phyloP scores from a whole-genome alignment of 2,113 vertebrate species.

The Marmota monax region DNA sequence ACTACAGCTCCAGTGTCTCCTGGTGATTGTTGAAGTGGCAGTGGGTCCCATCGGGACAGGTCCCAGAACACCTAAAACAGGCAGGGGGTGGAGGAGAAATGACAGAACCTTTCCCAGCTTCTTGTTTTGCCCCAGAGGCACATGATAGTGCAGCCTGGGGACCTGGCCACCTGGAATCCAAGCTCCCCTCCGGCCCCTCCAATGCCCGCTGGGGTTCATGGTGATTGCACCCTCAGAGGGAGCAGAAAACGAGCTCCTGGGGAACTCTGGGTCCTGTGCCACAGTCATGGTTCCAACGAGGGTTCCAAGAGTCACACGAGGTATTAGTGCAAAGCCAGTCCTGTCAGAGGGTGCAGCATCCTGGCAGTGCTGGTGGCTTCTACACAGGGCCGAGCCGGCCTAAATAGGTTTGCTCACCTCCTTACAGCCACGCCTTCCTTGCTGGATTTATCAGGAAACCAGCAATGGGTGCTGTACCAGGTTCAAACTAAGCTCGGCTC shows the following conservation, averaged over 20 bases:
- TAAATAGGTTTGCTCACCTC: not conserved
- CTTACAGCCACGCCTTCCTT: not conserved
- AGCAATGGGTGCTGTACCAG: not conserved
- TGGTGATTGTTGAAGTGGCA: too few species aligned
- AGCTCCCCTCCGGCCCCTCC: accelerated
- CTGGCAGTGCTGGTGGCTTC: accelerated
- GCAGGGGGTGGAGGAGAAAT: not conserved
- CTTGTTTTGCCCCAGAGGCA: accelerated
- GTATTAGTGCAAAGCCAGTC: not conserved
- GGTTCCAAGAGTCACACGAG: not conserved
- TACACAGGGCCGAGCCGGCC: not conserved
- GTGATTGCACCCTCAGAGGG: accelerated
- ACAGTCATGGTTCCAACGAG: accelerated
- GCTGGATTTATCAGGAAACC: not conserved
- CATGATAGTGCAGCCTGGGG: not conserved
- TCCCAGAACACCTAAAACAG: accelerated
- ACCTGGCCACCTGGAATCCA: not conserved
- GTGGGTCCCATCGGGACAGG: not conserved
- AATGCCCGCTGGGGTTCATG: accelerated
- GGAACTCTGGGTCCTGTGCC: not conserved
- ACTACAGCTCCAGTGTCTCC: not conserved
- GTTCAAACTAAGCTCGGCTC: not conserved
- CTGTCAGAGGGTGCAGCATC: accelerated
- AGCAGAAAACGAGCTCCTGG: not conserved
- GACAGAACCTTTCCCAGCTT: not conserved